Evolutionary conservation across 2,797 vertebrate genomes (phyloP).

Genomic region (Hydrocynus forskahlii): DNA sequence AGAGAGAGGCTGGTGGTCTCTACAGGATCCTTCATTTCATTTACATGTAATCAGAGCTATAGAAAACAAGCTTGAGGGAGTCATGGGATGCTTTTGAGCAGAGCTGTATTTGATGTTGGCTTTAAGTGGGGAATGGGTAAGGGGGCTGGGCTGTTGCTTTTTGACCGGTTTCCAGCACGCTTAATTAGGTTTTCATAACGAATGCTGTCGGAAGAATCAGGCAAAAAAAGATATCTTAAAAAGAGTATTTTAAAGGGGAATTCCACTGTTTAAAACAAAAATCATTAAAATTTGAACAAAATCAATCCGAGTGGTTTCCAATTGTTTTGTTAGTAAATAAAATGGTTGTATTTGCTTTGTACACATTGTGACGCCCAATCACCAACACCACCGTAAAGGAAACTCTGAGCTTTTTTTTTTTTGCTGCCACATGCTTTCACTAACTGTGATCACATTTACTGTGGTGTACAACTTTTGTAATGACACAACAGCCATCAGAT

Average conservation of each 20-base stretch:
- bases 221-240: background rate
- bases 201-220: constrained; percentile 27
- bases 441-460: background rate
- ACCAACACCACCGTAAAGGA: too few species aligned
- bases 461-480: background rate
- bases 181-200: constrained; percentile 51
- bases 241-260: background rate
- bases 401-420: too few species aligned
- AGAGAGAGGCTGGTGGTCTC: constrained; percentile 54
- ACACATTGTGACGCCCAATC: too few species aligned
- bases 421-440: too few species aligned
- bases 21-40: constrained; percentile 63
- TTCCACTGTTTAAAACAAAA: background rate
- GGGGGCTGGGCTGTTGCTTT: constrained; percentile 6
- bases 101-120: constrained; percentile 58
- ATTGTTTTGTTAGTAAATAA: too few species aligned
- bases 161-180: constrained; percentile 33
- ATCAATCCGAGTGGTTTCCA: background rate
- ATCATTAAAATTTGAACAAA: background rate
- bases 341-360: too few species aligned
- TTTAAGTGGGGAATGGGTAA: constrained; percentile 27
- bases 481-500: background rate
- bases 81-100: constrained; percentile 54
- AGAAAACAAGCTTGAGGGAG: constrained; percentile 58
- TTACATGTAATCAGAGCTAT: constrained; percentile 65